Evolutionary conservation across 2,888 invertebrate species (phyloP).

Genomic region (Heliconius aoede): DNA sequence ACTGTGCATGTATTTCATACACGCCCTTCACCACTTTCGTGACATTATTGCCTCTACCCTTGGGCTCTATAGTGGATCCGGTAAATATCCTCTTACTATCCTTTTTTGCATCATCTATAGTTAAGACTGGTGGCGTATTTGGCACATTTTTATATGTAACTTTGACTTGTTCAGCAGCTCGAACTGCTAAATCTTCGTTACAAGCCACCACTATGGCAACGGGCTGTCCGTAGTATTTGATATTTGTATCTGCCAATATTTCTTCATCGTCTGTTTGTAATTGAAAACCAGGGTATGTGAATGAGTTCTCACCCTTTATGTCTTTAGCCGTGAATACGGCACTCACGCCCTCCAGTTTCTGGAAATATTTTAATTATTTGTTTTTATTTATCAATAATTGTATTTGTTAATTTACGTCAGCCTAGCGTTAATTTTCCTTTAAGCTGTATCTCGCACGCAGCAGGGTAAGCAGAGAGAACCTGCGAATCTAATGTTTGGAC

Average conservation of each 20-base stretch:
- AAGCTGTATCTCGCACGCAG: too few species aligned
- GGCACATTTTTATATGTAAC: conserved; percentile 80
- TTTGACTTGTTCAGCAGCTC: conserved; percentile 83
- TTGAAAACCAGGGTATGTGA: conserved; percentile 65
- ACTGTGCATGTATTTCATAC: conserved; percentile 86
- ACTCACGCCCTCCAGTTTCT: conserved; percentile 86
- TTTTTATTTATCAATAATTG: neutral
- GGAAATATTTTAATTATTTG: conserved; percentile 48
- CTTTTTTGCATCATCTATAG: conserved; percentile 63
- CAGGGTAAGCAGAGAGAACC: too few species aligned
- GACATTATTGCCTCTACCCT: conserved; percentile 63
- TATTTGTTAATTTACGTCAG: too few species aligned
- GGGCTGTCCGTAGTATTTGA: conserved; percentile 87
- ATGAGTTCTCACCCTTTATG: conserved; percentile 87
- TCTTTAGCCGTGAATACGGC: conserved; percentile 86
- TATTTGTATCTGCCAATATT: conserved; percentile 79
- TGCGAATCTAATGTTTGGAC: too few species aligned
- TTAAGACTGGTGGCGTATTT: conserved; percentile 62
- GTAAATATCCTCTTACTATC: conserved; percentile 53
- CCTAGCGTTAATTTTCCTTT: too few species aligned
- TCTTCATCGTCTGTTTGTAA: conserved; percentile 74
- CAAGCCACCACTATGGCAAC: conserved; percentile 87
- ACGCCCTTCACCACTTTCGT: conserved; percentile 78
- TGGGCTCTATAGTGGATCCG: conserved; percentile 61
- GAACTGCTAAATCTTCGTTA: conserved; percentile 80